These are phyloP conservation scores for Synchiropus splendidus DNA, from an alignment of 2,113 vertebrate species.

Conservation along the genomic window DNA sequence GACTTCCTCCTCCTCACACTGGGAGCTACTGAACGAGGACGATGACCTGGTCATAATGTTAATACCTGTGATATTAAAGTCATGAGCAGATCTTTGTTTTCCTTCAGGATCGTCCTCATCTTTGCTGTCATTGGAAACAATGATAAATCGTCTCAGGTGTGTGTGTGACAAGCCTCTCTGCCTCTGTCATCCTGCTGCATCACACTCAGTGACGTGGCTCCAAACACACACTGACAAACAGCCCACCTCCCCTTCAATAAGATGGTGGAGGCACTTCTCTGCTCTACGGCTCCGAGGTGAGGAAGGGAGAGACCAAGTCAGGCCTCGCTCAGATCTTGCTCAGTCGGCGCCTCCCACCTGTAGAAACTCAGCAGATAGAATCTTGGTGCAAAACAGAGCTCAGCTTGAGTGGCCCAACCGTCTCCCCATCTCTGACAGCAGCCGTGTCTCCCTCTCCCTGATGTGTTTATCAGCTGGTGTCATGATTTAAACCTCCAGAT, in stretches of 20 bases:
- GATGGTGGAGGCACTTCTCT: conserved; percentile 27
- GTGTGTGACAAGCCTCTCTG: conserved; percentile 21
- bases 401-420: conserved; percentile 6
- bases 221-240: conserved; percentile 35
- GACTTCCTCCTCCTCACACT: too few species aligned
- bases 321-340: conserved; percentile 22
- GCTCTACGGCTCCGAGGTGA: conserved; percentile 28
- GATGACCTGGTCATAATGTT: too few species aligned
- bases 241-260: conserved; percentile 37
- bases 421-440: conserved; percentile 10
- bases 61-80: too few species aligned
- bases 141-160: conserved; percentile 1
- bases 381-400: conserved; percentile 11
- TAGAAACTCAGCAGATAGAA: conserved; percentile 27
- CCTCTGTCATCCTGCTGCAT: conserved; percentile 21
- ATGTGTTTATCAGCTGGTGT: conserved; percentile 58
- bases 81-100: too few species aligned
- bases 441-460: conserved; percentile 21
- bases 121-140: too few species aligned
- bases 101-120: too few species aligned
- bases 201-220: conserved; percentile 22
- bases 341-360: conserved; percentile 10
- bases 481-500: conserved; percentile 48
- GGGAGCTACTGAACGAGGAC: too few species aligned
- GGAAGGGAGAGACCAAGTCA: conserved; percentile 19